A percentile compares a stretch with the other conserved stretches of the same genome.
phyloP scores from a whole-genome alignment of 2,888 invertebrate species.

The Fragum sueziense region DNA sequence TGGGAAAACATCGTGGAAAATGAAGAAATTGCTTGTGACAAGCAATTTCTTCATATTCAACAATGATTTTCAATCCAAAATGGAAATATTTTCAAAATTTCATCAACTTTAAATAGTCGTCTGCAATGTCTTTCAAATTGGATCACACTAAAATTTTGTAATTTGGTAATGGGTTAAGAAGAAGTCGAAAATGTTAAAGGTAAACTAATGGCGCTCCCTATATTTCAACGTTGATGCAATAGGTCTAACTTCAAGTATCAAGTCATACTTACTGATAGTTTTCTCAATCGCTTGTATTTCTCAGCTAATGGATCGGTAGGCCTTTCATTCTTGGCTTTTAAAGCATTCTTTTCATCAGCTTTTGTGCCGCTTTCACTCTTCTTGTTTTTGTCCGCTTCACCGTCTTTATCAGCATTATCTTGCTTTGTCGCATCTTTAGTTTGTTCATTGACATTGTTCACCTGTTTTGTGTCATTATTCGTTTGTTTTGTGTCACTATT shows the following conservation, averaged over 20 bases:
- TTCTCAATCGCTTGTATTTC: slow-evolving; percentile 2
- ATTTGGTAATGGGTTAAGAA: no score
- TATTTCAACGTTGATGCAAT: not conserved
- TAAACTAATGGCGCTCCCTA: not conserved
- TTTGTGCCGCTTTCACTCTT: not conserved
- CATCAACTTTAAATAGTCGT: no score
- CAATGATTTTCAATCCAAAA: no score
- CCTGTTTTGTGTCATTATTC: not conserved
- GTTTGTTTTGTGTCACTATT: not conserved
- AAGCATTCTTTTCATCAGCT: not conserved
- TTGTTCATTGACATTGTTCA: not conserved
- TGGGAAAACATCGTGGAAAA: no score
- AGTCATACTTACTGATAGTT: slow-evolving; percentile 9
- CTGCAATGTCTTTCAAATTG: no score
- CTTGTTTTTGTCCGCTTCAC: not conserved
- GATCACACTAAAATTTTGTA: no score
- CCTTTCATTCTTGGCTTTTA: not conserved
- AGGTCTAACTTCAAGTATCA: no score
- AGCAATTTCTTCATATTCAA: no score
- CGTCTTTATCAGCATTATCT: not conserved
- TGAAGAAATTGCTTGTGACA: no score
- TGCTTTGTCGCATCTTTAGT: not conserved
- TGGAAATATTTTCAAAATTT: no score
- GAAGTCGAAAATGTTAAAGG: no score
- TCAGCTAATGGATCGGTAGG: not conserved